Evolutionary conservation across 2,888 invertebrate species (phyloP).

Genomic region (Andrena hattorfiana): DNA sequence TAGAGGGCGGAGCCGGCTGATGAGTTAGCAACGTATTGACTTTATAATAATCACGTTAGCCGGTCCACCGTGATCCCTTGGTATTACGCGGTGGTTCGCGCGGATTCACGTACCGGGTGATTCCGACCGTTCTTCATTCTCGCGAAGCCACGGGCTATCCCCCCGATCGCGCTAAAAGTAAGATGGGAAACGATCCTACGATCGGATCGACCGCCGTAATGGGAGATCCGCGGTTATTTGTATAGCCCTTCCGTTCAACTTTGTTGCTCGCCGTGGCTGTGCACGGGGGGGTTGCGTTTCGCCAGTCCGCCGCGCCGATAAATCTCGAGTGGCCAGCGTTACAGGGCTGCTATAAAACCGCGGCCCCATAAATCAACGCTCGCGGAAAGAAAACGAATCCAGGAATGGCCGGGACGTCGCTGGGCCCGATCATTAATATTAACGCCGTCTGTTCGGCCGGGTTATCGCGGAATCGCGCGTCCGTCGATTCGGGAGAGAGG

Average conservation of each 20-base stretch:
- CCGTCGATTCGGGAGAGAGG: conserved; percentile 44
- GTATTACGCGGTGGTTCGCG: conserved; percentile 79
- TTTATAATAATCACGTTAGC: conserved; percentile 85
- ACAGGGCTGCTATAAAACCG: conserved; percentile 30
- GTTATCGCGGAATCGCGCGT: conserved; percentile 48
- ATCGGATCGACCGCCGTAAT: conserved; percentile 30
- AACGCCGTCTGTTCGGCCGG: conserved; percentile 35
- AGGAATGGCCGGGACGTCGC: conserved; percentile 37
- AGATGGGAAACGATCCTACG: neutral
- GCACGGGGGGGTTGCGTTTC: conserved; percentile 11
- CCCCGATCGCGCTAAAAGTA: neutral
- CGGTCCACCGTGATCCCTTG: conserved; percentile 79
- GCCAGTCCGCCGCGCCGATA: conserved; percentile 2
- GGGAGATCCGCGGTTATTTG: conserved; percentile 21
- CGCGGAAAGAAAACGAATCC: conserved; percentile 52
- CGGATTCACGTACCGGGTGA: conserved; percentile 79
- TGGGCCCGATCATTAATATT: conserved; percentile 48
- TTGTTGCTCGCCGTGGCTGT: neutral
- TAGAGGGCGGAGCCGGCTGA: conserved; percentile 85
- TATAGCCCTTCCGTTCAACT: conserved; percentile 13
- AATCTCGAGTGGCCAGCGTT: conserved; percentile 9
- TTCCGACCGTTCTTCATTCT: conserved; percentile 24
- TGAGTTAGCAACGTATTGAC: conserved; percentile 85
- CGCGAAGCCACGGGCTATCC: conserved; percentile 5
- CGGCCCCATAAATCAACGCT: conserved; percentile 50